A percentile compares a stretch with the other conserved stretches of the same genome.
These are phyloP conservation scores for Hyposoter dolosus DNA, from an alignment of 2,888 invertebrate genomes.

Conservation along the genomic window DNA sequence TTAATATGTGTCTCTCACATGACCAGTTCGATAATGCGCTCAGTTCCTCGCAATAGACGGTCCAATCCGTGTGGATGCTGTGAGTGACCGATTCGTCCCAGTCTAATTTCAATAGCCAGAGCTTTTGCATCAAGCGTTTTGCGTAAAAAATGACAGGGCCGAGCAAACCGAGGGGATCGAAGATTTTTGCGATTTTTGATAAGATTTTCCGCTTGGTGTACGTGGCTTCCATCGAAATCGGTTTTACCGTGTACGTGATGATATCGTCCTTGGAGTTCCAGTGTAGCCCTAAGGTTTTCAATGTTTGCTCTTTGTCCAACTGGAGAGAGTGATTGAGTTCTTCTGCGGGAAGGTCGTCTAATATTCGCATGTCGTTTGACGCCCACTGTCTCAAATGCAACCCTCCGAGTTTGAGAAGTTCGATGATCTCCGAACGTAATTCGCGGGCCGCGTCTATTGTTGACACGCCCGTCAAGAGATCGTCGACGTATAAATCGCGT, in stretches of 20 bases:
- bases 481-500: constrained; percentile 41
- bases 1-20: constrained; percentile 36
- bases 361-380: constrained; percentile 22
- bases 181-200: constrained; percentile 55
- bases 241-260: constrained; percentile 30
- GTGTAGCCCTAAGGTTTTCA: constrained; percentile 45
- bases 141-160: constrained; percentile 57
- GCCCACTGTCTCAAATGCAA: constrained; percentile 38
- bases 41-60: neutral
- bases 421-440: neutral
- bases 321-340: neutral
- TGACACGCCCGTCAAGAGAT: constrained; percentile 26
- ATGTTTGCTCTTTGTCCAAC: constrained; percentile 8
- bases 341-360: constrained; percentile 11
- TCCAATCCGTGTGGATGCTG: constrained; percentile 41
- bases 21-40: neutral
- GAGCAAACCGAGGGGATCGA: constrained; percentile 63
- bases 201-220: constrained; percentile 52
- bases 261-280: constrained; percentile 50
- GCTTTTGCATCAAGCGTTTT: constrained; percentile 57
- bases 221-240: neutral
- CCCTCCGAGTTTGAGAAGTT: neutral
- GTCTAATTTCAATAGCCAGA: constrained; percentile 49
- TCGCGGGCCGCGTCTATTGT: constrained; percentile 10
- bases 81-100: constrained; percentile 58